phyloP scores from a whole-genome alignment of 2,797 vertebrate genomes.

The Rhinogobio ventralis region DNA sequence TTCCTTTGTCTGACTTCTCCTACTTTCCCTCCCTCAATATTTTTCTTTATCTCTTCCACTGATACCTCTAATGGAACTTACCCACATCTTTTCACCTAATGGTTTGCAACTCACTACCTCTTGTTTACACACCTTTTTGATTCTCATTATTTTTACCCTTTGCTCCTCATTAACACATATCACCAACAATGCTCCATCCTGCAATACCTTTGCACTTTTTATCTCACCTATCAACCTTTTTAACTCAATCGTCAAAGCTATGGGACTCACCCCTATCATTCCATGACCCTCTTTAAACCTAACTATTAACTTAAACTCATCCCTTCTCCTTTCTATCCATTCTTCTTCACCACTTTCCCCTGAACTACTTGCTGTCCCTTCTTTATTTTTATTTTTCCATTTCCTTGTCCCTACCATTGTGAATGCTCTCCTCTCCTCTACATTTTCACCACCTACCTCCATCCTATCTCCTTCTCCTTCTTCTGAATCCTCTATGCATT shows the following conservation, averaged over 20 bases:
- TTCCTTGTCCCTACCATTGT: no score
- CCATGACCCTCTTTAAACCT: constrained; percentile 4
- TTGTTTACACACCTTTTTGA: constrained; percentile 10
- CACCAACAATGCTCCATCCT: background rate
- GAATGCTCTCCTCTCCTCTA: no score
- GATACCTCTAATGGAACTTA: background rate
- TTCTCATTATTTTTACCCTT: background rate
- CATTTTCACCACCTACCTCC: no score
- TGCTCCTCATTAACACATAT: constrained; percentile 4
- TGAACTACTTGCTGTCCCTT: no score
- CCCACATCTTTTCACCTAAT: background rate
- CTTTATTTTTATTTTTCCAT: no score
- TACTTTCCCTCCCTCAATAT: background rate
- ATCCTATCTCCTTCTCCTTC: no score
- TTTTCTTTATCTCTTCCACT: background rate
- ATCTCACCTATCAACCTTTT: background rate
- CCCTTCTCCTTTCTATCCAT: background rate
- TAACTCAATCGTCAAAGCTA: background rate
- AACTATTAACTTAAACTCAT: background rate
- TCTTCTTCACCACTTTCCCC: no score
- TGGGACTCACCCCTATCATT: background rate
- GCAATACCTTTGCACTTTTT: background rate
- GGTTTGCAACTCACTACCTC: background rate
- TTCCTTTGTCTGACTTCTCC: background rate
- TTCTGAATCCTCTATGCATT: no score